Evolutionary conservation across 2,888 invertebrate genomes (phyloP).

Genomic region (Chloromyia formosa): DNA sequence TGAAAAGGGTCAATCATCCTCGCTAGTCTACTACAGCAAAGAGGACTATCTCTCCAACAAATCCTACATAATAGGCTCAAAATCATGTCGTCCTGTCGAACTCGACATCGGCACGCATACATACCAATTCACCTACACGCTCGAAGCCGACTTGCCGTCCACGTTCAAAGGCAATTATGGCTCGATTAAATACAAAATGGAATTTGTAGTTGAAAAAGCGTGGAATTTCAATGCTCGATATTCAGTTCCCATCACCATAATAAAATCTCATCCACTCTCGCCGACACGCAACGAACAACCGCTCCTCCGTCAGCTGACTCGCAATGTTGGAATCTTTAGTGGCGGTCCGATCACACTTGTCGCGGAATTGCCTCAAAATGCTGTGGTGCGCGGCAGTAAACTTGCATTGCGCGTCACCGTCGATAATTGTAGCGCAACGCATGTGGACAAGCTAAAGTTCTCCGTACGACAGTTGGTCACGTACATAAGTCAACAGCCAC

Average conservation of each 20-base stretch:
- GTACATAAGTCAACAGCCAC: conserved; percentile 59
- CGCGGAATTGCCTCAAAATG: conserved; percentile 58
- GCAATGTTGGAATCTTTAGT: conserved; percentile 55
- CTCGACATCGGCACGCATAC: conserved; percentile 59
- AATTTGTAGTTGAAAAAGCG: conserved; percentile 61
- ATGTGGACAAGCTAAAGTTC: conserved; percentile 63
- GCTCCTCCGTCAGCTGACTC: conserved; percentile 47
- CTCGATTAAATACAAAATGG: conserved; percentile 62
- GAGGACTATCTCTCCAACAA: conserved; percentile 60
- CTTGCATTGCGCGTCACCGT: conserved; percentile 60
- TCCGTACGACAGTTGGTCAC: conserved; percentile 57
- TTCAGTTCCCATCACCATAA: conserved; percentile 59
- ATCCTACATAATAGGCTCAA: conserved; percentile 58
- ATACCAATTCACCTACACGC: conserved; percentile 58
- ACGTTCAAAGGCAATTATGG: conserved; percentile 61
- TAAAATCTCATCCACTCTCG: conserved; percentile 54
- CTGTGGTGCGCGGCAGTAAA: conserved; percentile 59
- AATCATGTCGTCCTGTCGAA: conserved; percentile 56
- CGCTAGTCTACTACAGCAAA: conserved; percentile 61
- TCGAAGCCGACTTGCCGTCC: conserved; percentile 59
- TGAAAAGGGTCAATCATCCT: conserved; percentile 58
- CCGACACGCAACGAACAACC: conserved; percentile 58
- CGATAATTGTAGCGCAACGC: conserved; percentile 60
- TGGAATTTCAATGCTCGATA: conserved; percentile 63
- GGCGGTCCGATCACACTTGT: conserved; percentile 61